Evolutionary conservation across 2,113 vertebrate species (phyloP), one percentile per base, ranked within the genome.

Genomic region (Oncorhynchus clarkii): DNA sequence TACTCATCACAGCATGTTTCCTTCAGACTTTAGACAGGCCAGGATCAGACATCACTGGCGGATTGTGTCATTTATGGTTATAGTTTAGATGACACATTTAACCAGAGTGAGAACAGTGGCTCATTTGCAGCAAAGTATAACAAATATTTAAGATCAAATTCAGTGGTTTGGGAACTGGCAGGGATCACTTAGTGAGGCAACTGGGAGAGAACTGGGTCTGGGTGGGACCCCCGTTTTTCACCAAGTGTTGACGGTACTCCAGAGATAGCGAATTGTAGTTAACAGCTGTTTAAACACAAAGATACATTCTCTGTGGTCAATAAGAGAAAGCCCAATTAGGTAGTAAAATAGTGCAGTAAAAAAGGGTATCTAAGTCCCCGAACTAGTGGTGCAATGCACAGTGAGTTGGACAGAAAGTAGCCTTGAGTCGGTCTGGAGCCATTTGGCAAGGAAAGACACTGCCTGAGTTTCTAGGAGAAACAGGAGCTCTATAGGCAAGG

Each of bases 271-370:
- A 74, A 78, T 82, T 71, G 75, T 76, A 78, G 74, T 82, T 84
- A 77, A 81, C 80, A 87, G 78, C 82, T 87, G 81, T 85, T 81
- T 82, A 85, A 85, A 81, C 78, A 85, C 49, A 49, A 72, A 72
- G 49, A 72, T 74, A 71, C 71, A 72, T 80, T 83, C 66, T 72
- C 65, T 57, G 71, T 75, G 76, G 76, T 80, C 72, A 82, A 70
- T 79, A 75, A 73, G 70, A 80, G 69, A 79, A 70, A 78, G 51
- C 60, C 71, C 75, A 82, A 82, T 82, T 74, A 84, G 81, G 76
- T 57, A 64, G 71, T 82, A 78, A 82, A 84, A 72, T 51, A 67
- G 76, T 75, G 67, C 57, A 70, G 77, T 39, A 39, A 39, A 39
- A 39, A 39, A 39, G 39, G 39, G 39, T 39, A 39, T 39, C 39